These are phyloP conservation scores for Bombus sibiricus DNA, from an alignment of 1,140 invertebrate species.

Conservation along the genomic window DNA sequence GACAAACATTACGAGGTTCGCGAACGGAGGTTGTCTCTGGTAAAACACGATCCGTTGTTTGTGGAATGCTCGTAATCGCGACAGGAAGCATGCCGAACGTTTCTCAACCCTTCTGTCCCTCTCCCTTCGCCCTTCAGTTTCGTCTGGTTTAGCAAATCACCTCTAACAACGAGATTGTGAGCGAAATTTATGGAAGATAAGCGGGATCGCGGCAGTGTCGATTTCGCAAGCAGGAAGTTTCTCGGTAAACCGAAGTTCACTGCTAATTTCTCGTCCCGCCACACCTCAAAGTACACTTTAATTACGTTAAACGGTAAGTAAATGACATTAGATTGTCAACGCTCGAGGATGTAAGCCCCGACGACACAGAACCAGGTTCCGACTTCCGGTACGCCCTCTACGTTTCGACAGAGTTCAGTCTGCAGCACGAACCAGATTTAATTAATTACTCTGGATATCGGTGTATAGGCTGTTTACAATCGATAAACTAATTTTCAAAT, in stretches of 20 bases:
- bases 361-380: slow-evolving; percentile 2
- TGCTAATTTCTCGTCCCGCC: slow-evolving; percentile 68
- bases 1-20: background rate
- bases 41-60: slow-evolving; percentile 1
- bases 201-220: slow-evolving; percentile 54
- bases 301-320: slow-evolving; percentile 70
- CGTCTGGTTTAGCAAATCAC: slow-evolving; percentile 33
- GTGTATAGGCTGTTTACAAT: background rate
- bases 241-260: slow-evolving; percentile 66
- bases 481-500: background rate
- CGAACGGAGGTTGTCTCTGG: background rate
- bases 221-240: slow-evolving; percentile 59
- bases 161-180: slow-evolving; percentile 24
- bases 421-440: background rate
- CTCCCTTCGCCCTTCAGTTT: no score
- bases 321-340: slow-evolving; percentile 70
- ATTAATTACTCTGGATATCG: background rate
- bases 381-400: background rate
- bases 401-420: background rate
- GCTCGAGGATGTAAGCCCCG: slow-evolving; percentile 60
- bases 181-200: slow-evolving; percentile 60
- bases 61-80: slow-evolving; percentile 14
- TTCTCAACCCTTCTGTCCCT: background rate
- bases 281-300: slow-evolving; percentile 69
- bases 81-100: background rate